Evolutionary conservation across 2,797 vertebrate genomes (phyloP).

Genomic region (Aplochiton taeniatus): DNA sequence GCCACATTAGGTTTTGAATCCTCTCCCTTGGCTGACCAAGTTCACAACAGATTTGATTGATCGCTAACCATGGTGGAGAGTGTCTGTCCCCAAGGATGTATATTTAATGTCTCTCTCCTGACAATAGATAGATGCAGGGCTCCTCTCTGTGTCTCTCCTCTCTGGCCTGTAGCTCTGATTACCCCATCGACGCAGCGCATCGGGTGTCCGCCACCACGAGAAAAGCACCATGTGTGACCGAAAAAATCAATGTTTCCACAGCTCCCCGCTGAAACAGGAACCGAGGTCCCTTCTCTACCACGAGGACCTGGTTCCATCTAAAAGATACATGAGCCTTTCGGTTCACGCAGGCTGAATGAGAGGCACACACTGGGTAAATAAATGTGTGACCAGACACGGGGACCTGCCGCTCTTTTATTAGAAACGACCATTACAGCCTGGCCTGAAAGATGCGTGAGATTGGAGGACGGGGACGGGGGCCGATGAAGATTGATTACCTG

Average conservation of each 20-base stretch:
- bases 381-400: slow-evolving; percentile 43
- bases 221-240: slow-evolving; percentile 54
- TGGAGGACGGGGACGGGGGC: slow-evolving; percentile 37
- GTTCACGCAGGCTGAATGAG: slow-evolving; percentile 36
- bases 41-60: slow-evolving; percentile 1
- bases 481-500: slow-evolving; percentile 61
- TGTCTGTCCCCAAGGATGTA: slow-evolving; percentile 48
- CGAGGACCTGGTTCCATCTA: slow-evolving; percentile 51
- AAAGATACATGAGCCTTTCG: slow-evolving; percentile 69
- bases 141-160: slow-evolving; percentile 27
- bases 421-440: slow-evolving; percentile 39
- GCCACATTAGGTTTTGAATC: too few relatives aligned
- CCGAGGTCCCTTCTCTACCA: slow-evolving; percentile 29
- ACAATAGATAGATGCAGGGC: slow-evolving; percentile 27
- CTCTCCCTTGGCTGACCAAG: too few relatives aligned
- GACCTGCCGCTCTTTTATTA: slow-evolving; percentile 47
- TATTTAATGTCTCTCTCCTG: slow-evolving; percentile 58
- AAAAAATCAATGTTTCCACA: slow-evolving; percentile 73
- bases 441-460: slow-evolving; percentile 60
- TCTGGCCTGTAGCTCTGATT: slow-evolving; percentile 60
- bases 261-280: slow-evolving; percentile 59
- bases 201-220: slow-evolving; percentile 54
- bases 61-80: slow-evolving; percentile 24
- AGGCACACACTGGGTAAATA: slow-evolving; percentile 54
- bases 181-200: slow-evolving; percentile 58